Conservation (phyloP, 2,113 vertebrate genomes). For the Sisor rabdophorus region DNA sequence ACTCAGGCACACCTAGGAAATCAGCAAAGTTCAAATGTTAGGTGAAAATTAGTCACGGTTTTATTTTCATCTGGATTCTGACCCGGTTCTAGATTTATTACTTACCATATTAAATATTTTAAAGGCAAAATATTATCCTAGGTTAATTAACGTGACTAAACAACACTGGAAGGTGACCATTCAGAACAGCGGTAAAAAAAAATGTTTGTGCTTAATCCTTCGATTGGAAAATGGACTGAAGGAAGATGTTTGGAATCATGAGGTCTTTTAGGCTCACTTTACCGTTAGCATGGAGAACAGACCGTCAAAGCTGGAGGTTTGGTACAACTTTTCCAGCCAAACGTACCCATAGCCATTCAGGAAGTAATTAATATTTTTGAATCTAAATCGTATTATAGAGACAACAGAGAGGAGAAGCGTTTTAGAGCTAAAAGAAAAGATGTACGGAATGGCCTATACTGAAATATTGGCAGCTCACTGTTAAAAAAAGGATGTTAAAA, state of each 20-base stretch:
- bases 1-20: slow-evolving; percentile 39
- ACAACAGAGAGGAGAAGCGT: slow-evolving; percentile 72
- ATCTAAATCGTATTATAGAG: slow-evolving; percentile 92
- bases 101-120: slow-evolving; percentile 27
- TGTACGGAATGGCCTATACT: slow-evolving; percentile 20
- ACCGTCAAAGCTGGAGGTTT: slow-evolving; percentile 98
- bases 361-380: slow-evolving; percentile 99
- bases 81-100: slow-evolving; percentile 7
- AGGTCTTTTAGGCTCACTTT: slow-evolving; percentile 85
- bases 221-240: slow-evolving; percentile 69
- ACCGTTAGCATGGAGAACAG: slow-evolving; percentile 99
- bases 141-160: neutral
- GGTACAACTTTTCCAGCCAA: slow-evolving; percentile 99
- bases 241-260: slow-evolving; percentile 68
- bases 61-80: neutral
- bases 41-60: neutral
- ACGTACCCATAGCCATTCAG: slow-evolving; percentile 98
- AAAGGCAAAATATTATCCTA: neutral
- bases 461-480: neutral
- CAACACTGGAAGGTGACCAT: slow-evolving; percentile 76
- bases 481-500: slow-evolving; percentile 17
- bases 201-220: slow-evolving; percentile 72
- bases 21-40: slow-evolving; percentile 30
- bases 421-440: slow-evolving; percentile 61
- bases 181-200: slow-evolving; percentile 80